Conservation (phyloP, 2,888 invertebrate species). For the Lapara coniferarum region DNA sequence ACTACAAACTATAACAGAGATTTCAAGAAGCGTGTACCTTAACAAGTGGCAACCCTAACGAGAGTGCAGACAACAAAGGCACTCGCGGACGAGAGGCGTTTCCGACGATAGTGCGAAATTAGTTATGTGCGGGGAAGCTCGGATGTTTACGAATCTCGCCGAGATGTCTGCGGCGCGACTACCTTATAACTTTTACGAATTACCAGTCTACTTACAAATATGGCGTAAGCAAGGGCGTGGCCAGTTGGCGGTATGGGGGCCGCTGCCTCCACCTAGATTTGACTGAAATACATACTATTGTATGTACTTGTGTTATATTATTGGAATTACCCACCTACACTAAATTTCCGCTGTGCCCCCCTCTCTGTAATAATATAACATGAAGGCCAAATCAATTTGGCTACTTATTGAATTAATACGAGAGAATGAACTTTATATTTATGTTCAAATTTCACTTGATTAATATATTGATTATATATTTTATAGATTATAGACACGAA, state of each 20-base stretch:
- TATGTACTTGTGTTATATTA: no score
- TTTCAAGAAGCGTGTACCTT: constrained; percentile 17
- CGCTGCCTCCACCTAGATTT: no score
- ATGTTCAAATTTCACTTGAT: no score
- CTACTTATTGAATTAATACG: no score
- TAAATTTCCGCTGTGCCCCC: no score
- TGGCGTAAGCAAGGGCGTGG: background rate
- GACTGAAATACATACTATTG: no score
- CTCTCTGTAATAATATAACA: background rate
- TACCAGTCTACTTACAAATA: background rate
- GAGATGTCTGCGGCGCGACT: background rate
- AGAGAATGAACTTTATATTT: no score
- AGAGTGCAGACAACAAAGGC: constrained; percentile 47
- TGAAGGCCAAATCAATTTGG: background rate
- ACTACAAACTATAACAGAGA: background rate
- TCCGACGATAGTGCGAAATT: constrained; percentile 19
- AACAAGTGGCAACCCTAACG: constrained; percentile 27
- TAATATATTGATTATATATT: no score
- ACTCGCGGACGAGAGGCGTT: constrained; percentile 29
- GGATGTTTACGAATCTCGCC: constrained; percentile 2
- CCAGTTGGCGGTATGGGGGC: no score
- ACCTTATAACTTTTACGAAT: background rate
- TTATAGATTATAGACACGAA: no score
- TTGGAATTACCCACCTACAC: no score
- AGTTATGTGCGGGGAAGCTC: constrained; percentile 1